Percentiles rank a stretch among this genome's conserved stretches.
Conservation (phyloP, 2,113 vertebrate genomes). For the Microcebus murinus region DNA sequence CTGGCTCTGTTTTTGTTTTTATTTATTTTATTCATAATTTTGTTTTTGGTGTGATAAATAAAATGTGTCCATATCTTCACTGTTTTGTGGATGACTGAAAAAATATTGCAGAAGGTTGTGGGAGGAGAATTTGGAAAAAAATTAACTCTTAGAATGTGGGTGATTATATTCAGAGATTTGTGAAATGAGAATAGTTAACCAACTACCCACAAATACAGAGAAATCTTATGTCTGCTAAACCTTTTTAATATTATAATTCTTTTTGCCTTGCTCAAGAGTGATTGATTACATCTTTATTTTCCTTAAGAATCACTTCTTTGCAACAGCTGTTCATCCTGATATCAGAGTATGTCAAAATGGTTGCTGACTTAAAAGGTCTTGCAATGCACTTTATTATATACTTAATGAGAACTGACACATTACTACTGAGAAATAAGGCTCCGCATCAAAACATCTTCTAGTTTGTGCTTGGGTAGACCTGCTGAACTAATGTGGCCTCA, state of each 20-base stretch:
- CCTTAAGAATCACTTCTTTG: conserved; percentile 67
- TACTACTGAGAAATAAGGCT: conserved; percentile 69
- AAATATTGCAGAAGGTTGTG: neutral
- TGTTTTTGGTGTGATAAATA: conserved; percentile 32
- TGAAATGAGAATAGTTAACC: neutral
- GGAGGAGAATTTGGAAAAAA: neutral
- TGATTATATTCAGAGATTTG: conserved; percentile 5
- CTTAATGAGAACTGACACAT: conserved; percentile 78
- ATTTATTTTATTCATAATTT: conserved; percentile 51
- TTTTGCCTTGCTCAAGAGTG: conserved; percentile 20
- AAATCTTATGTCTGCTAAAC: neutral
- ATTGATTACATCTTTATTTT: conserved; percentile 73
- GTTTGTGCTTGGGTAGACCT: conserved; percentile 59
- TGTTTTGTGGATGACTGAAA: conserved; percentile 44
- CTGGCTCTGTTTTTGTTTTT: conserved; percentile 21
- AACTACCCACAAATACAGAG: neutral
- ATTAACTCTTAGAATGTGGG: conserved; percentile 41
- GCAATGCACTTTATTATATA: conserved; percentile 65
- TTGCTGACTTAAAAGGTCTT: conserved; percentile 79
- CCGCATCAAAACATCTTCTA: conserved; percentile 65
- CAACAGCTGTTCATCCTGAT: conserved; percentile 72
- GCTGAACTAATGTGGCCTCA: conserved; percentile 57
- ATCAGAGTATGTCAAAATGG: conserved; percentile 63
- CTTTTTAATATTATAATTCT: neutral
- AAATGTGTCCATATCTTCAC: neutral